Conservation (phyloP, 2,797 vertebrate genomes). For the Phoxinus dragarum region DNA sequence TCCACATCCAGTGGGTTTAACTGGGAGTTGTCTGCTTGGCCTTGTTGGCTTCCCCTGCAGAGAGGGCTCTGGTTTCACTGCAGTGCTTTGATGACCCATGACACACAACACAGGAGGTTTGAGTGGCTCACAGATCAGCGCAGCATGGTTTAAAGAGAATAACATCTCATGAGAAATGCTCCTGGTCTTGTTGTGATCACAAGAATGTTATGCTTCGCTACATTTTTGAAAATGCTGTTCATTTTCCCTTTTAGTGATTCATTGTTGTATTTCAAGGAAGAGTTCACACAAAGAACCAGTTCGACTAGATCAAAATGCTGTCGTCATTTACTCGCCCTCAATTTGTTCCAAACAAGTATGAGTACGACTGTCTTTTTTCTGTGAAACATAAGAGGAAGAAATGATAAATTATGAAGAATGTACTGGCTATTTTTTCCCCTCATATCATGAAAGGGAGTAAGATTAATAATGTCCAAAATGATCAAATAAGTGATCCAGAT, state of each 20-base stretch:
- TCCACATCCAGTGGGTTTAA: background rate
- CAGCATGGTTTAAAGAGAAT: constrained; percentile 7
- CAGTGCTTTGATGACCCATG: constrained; percentile 30
- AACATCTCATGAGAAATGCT: constrained; percentile 14
- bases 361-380: background rate
- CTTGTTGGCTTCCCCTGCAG: constrained; percentile 36
- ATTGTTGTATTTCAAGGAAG: constrained; percentile 1
- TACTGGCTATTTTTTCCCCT: background rate
- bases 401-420: background rate
- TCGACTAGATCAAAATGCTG: background rate
- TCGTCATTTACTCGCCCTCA: background rate
- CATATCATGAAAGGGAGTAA: background rate
- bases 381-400: background rate
- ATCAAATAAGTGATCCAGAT: background rate
- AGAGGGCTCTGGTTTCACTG: constrained; percentile 41
- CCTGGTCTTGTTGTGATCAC: background rate
- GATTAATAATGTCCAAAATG: background rate
- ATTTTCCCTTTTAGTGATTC: constrained; percentile 2
- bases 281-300: background rate
- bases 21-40: background rate
- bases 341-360: background rate
- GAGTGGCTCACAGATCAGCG: constrained; percentile 8
- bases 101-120: constrained; percentile 10
- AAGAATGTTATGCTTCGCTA: background rate
- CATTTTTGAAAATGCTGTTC: background rate